Evolutionary conservation across 2,797 vertebrate genomes (phyloP), one percentile per base, ranked within the genome.

Genomic region (Lithobates pipiens): DNA sequence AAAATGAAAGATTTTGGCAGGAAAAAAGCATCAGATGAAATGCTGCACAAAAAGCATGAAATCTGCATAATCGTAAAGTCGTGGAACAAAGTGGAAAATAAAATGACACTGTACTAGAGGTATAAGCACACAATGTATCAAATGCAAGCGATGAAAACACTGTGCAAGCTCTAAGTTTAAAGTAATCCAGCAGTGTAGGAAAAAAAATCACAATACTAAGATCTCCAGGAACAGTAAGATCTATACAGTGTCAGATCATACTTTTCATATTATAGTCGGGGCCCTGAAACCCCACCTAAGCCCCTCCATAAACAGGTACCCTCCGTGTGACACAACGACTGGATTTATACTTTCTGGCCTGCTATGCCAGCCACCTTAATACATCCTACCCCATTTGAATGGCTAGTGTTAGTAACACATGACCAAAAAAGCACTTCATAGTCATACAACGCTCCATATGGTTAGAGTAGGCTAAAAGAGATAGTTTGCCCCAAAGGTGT

Each of bases 51-150:
- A 80, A 80, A 63, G 54, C 70, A 82, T 63, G 54, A 72, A 82
- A 82, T 82, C 70, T 82, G 80, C 70, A 82, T 63, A 82, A 82
- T 73, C 7, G n/a, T 50, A 82, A 65, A 82, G 70, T 25, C 63
- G 69, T 73, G 70, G 80, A 82, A 44, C 69, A 74, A 82, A 82
- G 54, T 63, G 69, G 80, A 81, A 81, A 81, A 81, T 73, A 29
- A 81, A 73, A 72, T 61, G 68, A 73, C 80, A 42, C 34, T n/a
- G 80, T 74, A 65, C 34, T 11, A 23, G 80, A 63, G 27, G 50
- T 63, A 27, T 39, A 42, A 63, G 72, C 34, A 21, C 18, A 50
- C n/a, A 63, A 42, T 74, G 80, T 65, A 36, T 82, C 50, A 39
- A 46, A 15, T 13, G 10, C 70, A 32, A 71, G 54, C 21, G 15